phyloP scores from a whole-genome alignment of 2,113 vertebrate genomes.

The Eidolon helvum region DNA sequence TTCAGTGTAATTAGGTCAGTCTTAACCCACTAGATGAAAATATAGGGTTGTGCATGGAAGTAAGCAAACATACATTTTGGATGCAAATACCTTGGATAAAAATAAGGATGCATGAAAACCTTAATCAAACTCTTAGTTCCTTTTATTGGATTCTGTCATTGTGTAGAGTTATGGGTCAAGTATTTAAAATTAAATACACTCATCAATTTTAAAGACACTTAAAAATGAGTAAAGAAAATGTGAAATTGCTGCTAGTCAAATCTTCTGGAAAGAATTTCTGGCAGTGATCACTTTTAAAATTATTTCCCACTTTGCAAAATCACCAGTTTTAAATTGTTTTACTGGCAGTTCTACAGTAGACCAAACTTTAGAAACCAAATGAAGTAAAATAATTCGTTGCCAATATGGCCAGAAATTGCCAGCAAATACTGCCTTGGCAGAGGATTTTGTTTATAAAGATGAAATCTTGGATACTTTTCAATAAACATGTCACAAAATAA shows the following conservation, averaged over 20 bases:
- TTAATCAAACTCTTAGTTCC: background rate
- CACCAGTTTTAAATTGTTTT: conserved; percentile 53
- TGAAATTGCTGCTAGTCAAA: conserved; percentile 47
- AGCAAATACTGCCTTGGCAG: conserved; percentile 39
- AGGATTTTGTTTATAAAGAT: conserved; percentile 59
- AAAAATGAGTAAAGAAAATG: conserved; percentile 57
- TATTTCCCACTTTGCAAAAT: conserved; percentile 54
- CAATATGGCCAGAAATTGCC: conserved; percentile 29
- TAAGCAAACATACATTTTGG: conserved; percentile 37
- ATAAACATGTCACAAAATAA: conserved; percentile 73
- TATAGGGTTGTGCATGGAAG: conserved; percentile 34
- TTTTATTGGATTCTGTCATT: conserved; percentile 58
- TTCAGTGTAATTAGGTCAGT: conserved; percentile 27
- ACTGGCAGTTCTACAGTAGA: conserved; percentile 51
- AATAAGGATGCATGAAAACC: conserved; percentile 35
- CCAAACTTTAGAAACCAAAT: conserved; percentile 58
- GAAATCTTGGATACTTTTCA: conserved; percentile 70
- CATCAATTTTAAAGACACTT: conserved; percentile 36
- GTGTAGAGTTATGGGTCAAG: conserved; percentile 27
- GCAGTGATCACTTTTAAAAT: conserved; percentile 41
- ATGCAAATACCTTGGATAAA: conserved; percentile 50
- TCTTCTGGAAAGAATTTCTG: conserved; percentile 41
- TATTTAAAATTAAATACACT: conserved; percentile 56
- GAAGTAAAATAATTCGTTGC: conserved; percentile 51
- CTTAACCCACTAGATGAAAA: conserved; percentile 49